Base-by-base conservation (phyloP, 2,797 vertebrate species). In the Schizothorax lantsangensis region DNA sequence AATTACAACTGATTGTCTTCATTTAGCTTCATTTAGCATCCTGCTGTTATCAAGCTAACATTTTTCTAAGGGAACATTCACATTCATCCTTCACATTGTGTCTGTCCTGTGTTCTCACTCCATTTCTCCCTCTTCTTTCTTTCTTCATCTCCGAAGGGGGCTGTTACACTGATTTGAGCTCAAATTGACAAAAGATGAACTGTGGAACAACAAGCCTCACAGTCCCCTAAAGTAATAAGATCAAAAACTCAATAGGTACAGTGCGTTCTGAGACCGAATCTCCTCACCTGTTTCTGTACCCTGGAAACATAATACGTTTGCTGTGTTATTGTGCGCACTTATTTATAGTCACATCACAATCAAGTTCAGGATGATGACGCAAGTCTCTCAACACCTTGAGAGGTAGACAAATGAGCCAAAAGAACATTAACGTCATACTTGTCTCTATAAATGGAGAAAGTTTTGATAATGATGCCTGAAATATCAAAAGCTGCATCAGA, bases 161-260 rank as follows among this genome's bases (percentile, higher is more conserved):
- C 49, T 57, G 36, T 57, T 57, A 17, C 6, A 1, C 30, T 43
- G n/a, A 85, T 71, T 6, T 59, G 49, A 79, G 75, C 64, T 79
- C 47, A 14, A 66, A 73, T 40, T 79, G 64, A 78, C 40, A 64
- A 71, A 75, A 54, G 23, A 86, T 66, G 0, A 78, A 69, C 30
- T 36, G 71, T 62, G 33, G 45, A 75, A 80, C 33, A 68, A 81
- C 57, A 80, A 38, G 15, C 47, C 8, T 8, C 85, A 33, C 66
- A 19, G 26, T 74, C 88, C 90, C 89, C 88, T 45, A 88, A 78
- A 66, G 52, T 81, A 81, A 62, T 59, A 26, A 52, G 75, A 66
- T 75, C 43, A 83, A 69, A 83, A 82, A 30, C 33, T 54, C 72
- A 79, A 43, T 10, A 49, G 81, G 68, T n/a, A 54, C 86, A 71